Evolutionary conservation across 2,888 invertebrate species (phyloP), one percentile per base, ranked within the genome.

Genomic region (Panzeria rudis): DNA sequence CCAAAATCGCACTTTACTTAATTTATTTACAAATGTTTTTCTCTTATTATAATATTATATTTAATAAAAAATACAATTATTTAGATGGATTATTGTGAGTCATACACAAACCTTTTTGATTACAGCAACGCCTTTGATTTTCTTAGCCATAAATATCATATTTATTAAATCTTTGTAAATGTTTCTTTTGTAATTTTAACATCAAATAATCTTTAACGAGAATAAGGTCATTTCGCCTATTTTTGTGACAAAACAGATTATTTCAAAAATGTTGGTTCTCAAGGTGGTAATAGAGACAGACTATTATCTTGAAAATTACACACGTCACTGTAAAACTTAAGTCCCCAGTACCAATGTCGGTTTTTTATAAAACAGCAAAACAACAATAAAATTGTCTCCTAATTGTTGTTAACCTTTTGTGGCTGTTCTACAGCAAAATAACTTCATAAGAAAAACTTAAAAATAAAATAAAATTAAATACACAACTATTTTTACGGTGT

Each of bases 371-470:
- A 52, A 76, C 6, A 76, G 20, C 9, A 54, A 54, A 35, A 66
- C 23, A 62, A 56, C 23, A 80, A 54, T 3, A 20, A 41, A 62
- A 38, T 41, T 78, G 66, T 62, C 54, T 79, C 66, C 25, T 83
- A 78, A 73, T 79, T 68, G 61, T 50, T 44, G 73, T 73, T 73
- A 62, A 79, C 79, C 68, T 73, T 79, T 71, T 62, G 50, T 25
- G n/a, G 47, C 35, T 8, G 29, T 64, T 38, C 13, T 32, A 13
- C 7, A 23, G 35, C 44, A 56, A 29, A 29, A 47, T 76, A 50
- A 77, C 71, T 35, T 76, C 23, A 59, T 13, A 56, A 29, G 38
- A 20, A 54, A 47, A 2, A 29, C 29, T 11, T 9, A 13, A 23
- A 35, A 13, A 50, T 23, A 32, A 61, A 41, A 38, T 15, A 23